Base-by-base conservation (phyloP, 2,888 invertebrate genomes). In the Eristalis pertinax region DNA sequence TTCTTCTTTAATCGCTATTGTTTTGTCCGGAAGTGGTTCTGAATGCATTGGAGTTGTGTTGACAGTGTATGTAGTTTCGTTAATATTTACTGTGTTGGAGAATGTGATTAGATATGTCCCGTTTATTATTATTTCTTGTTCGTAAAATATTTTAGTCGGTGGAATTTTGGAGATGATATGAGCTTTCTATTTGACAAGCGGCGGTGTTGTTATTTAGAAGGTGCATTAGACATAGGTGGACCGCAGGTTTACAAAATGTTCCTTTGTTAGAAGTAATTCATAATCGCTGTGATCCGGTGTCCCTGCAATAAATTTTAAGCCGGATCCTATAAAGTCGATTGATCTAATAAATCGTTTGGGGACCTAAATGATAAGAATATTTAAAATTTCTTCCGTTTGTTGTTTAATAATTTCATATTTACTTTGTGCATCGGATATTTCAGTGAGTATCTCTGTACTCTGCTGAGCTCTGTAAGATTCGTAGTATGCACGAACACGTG, bases 141-240 rank as follows among this genome's bases (percentile, higher is more conserved):
- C 74, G 41, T 64, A 35, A 35, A 75, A 75, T 29, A 75, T 63
- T 63, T 62, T 74, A 41, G 63, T 60, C 11, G 41, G 26, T 24
- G 19, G 63, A 41, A 74, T 43, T 38, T 74, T 64, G 73, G 11
- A 73, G 11, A 56, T 56, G 69, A 56, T 43, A 26, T 19, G 24
- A 43, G 24, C 15, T 69, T 69, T 69, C 68, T 22, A 50, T 68
- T 68, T 3, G 24, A 24, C 43, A 68, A 4, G 58, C n/a, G 35
- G 7, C 10, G n/a, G 63, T 63, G 35, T 64, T 64, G 64, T 64
- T 64, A n/a, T 64, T 32, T n/a, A n/a, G n/a, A n/a, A n/a, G n/a
- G n/a, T n/a, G 62, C 62, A 62, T 62, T 24, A 29, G 8, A 29
- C 62, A 62, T 29, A 26, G 13, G 29, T 13, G 15, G 13, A 29